Percentiles rank a stretch among this genome's conserved stretches.
phyloP scores from a whole-genome alignment of 2,888 invertebrate species.

The Lacanobia oleracea region DNA sequence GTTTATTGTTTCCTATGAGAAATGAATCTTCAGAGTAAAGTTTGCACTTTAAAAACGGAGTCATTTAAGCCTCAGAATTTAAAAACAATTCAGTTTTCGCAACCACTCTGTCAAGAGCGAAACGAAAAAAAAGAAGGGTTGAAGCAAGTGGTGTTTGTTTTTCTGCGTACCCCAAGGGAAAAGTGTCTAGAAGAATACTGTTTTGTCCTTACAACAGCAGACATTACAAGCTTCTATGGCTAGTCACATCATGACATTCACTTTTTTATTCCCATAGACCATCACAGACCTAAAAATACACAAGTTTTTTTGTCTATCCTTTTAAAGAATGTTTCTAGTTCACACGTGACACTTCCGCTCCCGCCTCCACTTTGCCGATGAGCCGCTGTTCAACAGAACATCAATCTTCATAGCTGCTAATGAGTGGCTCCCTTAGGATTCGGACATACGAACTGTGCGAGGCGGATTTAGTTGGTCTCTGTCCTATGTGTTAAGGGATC shows the following conservation, averaged over 20 bases:
- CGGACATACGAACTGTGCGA: constrained; percentile 30
- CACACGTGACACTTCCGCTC: constrained; percentile 37
- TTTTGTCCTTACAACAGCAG: background rate
- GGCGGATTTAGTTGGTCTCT: constrained; percentile 6
- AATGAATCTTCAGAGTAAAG: too few relatives aligned
- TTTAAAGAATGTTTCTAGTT: constrained; percentile 10
- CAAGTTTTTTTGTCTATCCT: constrained; percentile 8
- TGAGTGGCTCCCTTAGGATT: constrained; percentile 51
- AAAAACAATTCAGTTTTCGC: too few relatives aligned
- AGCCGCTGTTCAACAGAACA: constrained; percentile 39
- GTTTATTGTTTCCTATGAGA: too few relatives aligned
- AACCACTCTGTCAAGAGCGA: too few relatives aligned
- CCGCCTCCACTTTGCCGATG: constrained; percentile 40
- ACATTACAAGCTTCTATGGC: background rate
- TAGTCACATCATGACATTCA: background rate
- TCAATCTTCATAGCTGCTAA: constrained; percentile 59
- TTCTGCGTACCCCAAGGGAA: too few relatives aligned
- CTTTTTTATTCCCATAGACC: background rate
- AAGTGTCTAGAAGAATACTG: too few relatives aligned
- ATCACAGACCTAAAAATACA: constrained; percentile 7
- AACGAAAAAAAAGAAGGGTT: too few relatives aligned
- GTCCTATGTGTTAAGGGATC: background rate
- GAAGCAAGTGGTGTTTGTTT: too few relatives aligned
- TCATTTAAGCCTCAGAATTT: too few relatives aligned
- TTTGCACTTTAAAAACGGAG: too few relatives aligned